Evolutionary conservation across 2,113 vertebrate genomes (phyloP), one percentile per base, ranked within the genome.

Genomic region (Crotophaga sulcirostris): DNA sequence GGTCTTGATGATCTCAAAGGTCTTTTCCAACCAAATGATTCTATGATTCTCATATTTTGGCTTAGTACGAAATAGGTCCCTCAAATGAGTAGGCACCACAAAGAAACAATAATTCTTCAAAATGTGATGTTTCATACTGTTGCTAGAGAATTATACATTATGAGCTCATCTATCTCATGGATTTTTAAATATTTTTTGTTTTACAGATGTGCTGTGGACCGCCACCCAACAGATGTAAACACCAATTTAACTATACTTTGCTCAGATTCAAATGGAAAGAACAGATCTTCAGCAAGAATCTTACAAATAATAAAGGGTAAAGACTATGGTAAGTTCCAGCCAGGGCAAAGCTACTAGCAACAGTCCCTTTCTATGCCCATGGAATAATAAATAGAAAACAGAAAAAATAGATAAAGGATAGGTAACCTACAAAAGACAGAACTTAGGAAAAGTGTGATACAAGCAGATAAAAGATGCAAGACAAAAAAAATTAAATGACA

Each of bases 271-370:
- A 99, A 98, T 92, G 98, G 98, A 89, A 99, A 98, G 97, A 99
- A 99, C 96, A 97, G 98, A 89, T 99, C 99, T 63, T 98, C 98
- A 45, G 98, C 99, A 85, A 99, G 99, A 98, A 99, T 99, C 93
- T 96, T 99, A 97, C 99, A 99, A 97, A 99, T 99, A 89, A 97
- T 98, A 69, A 99, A 99, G 90, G 99, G 99, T 33, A 99, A 98
- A 97, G 99, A 99, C 96, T 99, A 99, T 93, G 99, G 99, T 99
- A 98, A 98, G 98, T 98, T 95, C 88, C 85, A 81, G 64, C 38
- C 70, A 88, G 87, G 33, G 25, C 59, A 86, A 74, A 91, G 64
- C 25, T 75, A 49, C 54, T 82, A 51, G 36, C 24, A 79, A 69
- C 42, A 55, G 51, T 55, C 5, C 18, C 17, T 15, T 87, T 95